These are phyloP conservation scores for Holocentrus rufus DNA, from an alignment of 2,797 vertebrate genomes.

Conservation along the genomic window DNA sequence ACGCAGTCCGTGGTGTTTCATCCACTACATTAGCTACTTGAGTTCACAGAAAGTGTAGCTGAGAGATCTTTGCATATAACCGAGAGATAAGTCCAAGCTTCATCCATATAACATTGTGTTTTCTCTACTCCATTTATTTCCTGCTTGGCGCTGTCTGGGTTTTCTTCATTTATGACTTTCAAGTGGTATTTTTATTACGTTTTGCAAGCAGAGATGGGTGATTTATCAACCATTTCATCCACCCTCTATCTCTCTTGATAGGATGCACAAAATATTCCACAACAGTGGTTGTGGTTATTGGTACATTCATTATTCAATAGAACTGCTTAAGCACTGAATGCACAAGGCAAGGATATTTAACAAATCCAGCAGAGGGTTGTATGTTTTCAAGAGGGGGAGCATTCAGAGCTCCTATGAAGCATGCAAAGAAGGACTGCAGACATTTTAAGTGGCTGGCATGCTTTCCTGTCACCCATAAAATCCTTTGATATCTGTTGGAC, in stretches of 20 bases:
- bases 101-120: constrained; percentile 22
- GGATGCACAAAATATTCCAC: constrained; percentile 31
- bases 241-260: constrained; percentile 31
- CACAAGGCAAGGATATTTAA: constrained; percentile 12
- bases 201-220: constrained; percentile 24
- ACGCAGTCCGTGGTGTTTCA: constrained; percentile 6
- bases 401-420: neutral
- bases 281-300: constrained; percentile 28
- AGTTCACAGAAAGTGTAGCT: constrained; percentile 35
- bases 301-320: constrained; percentile 47
- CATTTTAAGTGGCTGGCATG: constrained; percentile 1
- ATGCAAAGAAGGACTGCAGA: neutral
- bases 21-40: constrained; percentile 40
- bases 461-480: constrained; percentile 34
- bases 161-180: constrained; percentile 35
- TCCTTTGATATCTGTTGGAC: constrained; percentile 54
- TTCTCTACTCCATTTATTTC: constrained; percentile 34
- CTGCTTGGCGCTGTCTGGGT: constrained; percentile 18
- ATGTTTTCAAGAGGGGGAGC: constrained; percentile 12
- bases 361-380: constrained; percentile 2
- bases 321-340: neutral
- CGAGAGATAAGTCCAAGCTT: constrained; percentile 23
- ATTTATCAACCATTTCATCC: constrained; percentile 47
- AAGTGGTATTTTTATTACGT: constrained; percentile 43
- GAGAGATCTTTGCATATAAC: constrained; percentile 41